Evolutionary conservation across 1,140 invertebrate species (phyloP), one percentile per base, ranked within the genome.

Genomic region (Grapholita molesta): DNA sequence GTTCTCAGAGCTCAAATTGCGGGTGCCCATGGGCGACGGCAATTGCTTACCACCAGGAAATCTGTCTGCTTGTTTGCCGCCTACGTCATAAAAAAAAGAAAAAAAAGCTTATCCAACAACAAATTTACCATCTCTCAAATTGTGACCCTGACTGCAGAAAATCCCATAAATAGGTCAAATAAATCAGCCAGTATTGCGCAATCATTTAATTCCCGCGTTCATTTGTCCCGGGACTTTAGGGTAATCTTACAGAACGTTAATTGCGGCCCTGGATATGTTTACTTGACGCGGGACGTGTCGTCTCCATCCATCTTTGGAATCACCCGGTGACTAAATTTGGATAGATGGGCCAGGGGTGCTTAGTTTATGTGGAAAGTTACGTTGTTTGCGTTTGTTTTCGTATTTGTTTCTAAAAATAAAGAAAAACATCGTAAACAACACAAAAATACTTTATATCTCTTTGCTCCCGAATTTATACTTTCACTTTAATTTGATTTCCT

Each of bases 241-340:
- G 55, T 61, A 61, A 30, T 61, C 25, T 61, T 30, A 61, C 24
- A n/a, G 55, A 61, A 61, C 55, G 55, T 61, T 61, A 61, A 61
- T 61, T 61, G 55, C 15, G 55, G n/a, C 15, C 25, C 55, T 61
- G 25, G 55, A 32, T 61, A 28, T 30, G 55, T 61, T 61, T 61
- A 61, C 25, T 28, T n/a, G 55, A 30, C 25, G n/a, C 55, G 55
- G 6, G 55, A 32, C 55, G 55, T 61, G 55, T 61, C 28, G 25
- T 61, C 55, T 61, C 12, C 55, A 61, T 61, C 28, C 15, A 61
- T 61, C 55, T 61, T 61, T 61, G 28, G 28, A 61, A 32, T 61
- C 55, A 61, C n/a, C 53, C 53, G 25, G 24, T 18, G 23, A 28
- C 25, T 15, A 28, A 61, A 48, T 21, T 48, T 21, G 55, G 55